Evolutionary conservation across 2,888 invertebrate species (phyloP), one percentile per base, ranked within the genome.

Genomic region (Macaria liturata): DNA sequence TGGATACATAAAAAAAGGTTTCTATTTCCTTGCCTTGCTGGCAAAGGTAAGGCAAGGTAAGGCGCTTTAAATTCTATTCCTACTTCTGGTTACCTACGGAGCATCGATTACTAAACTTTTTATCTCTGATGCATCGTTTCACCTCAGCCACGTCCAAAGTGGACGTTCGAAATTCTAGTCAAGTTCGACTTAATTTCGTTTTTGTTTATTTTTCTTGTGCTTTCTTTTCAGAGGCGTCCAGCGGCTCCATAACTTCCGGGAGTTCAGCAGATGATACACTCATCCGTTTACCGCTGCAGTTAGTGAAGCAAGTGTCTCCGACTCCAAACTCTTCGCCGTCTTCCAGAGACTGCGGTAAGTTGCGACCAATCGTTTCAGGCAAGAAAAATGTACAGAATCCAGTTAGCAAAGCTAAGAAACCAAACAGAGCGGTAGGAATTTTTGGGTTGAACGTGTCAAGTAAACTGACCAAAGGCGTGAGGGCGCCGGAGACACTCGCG

Each of bases 281-380:
- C 88, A 78, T 87, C 70, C 83, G 80, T 57, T 84, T 78, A 47
- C 86, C 88, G 62, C 78, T 92, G 73, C 95, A 95, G 51, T 94
- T 94, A 0, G 94, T 94, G 72, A 96, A 97, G 81, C 95, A 96
- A 4, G 95, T 97, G 76, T 97, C 97, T 8, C 96, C 96, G 48
- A 94, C 90, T 6, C 97, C 97, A 78, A 97, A 97, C 66, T 93
- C 94, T 80, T 97, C 97, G 0, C 97, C 97, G 69, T 97, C 97
- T 72, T 95, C 95, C 40, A 97, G 91, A 0, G 95, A 95, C 75
- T 97, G 96, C 0, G 97, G 97, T 93, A 97, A 95, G 47, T 95
- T 94, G 70, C 95, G 94, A 57, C 96, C 95, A 65, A 96, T 86
- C 0, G 97, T 97, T 90, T 97, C 96, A 3, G 97, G 97, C 63